Evolutionary conservation across 2,888 invertebrate species (phyloP), one percentile per base, ranked within the genome.

Genomic region (Coelinius sp.): DNA sequence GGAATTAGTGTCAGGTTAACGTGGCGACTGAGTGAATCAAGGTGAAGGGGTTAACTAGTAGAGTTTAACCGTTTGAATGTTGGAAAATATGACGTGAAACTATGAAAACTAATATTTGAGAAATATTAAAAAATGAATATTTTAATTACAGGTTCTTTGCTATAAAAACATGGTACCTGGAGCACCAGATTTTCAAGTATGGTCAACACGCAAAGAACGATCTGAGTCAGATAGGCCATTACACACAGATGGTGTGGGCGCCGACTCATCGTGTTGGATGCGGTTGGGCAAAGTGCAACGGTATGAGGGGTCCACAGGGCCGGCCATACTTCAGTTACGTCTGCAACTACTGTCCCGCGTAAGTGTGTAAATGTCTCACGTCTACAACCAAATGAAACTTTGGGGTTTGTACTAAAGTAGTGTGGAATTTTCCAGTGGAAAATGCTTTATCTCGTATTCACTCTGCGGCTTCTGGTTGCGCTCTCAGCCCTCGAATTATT

Each of bases 311-410:
- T 31, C 91, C 90, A 12, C 89, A 89, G 88, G 91, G 89, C 73
- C 88, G 87, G 88, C 91, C 88, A 14, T 95, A 92, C 87, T 95
- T 91, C 88, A 94, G 93, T 86, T 95, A 95, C 85, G 93, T 95
- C 27, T 95, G 95, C 87, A 94, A 95, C 88, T 95, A 95, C 85
- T 95, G 95, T 82, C 95, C 95, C 20, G 92, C 92, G 95, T 94
- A 90, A 92, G 92, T 90, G 62, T 67, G 44, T 62, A 49, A 49
- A 49, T 49, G 17, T 49, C 46, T 49, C 46, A 49, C 46, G 46
- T 49, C 17, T 49, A 49, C 46, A 20, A 20, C 46, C 20, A 49
- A 49, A 49, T 49, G 17, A 49, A 49, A 49, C 41, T 41, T 35
- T n/a, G n/a, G n/a, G n/a, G 35, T 7, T 35, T 41, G 46, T 49